Evolutionary conservation across 2,113 vertebrate species (phyloP).

Genomic region (Peromyscus leucopus): DNA sequence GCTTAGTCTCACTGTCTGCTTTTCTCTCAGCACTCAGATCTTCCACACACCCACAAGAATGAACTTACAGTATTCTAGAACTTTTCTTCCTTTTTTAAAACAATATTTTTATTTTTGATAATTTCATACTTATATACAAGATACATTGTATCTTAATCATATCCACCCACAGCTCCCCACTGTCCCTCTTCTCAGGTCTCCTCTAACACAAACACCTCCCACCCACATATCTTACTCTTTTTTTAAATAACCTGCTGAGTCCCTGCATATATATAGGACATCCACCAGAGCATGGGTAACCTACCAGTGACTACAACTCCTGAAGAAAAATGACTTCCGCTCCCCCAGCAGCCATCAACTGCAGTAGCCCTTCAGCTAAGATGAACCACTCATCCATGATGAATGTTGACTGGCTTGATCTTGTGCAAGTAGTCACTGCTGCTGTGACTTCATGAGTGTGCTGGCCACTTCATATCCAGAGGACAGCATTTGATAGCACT

Average conservation of each 20-base stretch:
- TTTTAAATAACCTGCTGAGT: background rate
- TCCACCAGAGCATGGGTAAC: background rate
- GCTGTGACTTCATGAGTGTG: background rate
- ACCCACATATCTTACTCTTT: background rate
- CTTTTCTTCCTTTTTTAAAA: background rate
- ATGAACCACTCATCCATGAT: background rate
- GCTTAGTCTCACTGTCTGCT: background rate
- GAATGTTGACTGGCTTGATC: background rate
- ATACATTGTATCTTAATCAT: background rate
- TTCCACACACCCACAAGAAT: background rate
- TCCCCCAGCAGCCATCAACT: background rate
- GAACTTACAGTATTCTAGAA: too few species aligned
- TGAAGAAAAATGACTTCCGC: background rate
- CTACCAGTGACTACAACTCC: background rate
- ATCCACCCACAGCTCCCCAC: background rate
- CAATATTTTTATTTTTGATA: background rate
- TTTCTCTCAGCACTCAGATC: background rate
- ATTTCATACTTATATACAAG: background rate
- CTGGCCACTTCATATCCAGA: background rate
- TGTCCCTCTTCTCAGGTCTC: background rate
- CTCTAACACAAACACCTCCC: background rate
- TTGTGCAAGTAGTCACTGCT: too few species aligned
- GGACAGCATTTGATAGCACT: background rate
- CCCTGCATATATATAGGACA: background rate
- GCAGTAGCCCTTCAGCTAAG: background rate